Evolutionary conservation across 2,888 invertebrate species (phyloP), one percentile per base, ranked within the genome.

Genomic region (Rhynchonema sp.): DNA sequence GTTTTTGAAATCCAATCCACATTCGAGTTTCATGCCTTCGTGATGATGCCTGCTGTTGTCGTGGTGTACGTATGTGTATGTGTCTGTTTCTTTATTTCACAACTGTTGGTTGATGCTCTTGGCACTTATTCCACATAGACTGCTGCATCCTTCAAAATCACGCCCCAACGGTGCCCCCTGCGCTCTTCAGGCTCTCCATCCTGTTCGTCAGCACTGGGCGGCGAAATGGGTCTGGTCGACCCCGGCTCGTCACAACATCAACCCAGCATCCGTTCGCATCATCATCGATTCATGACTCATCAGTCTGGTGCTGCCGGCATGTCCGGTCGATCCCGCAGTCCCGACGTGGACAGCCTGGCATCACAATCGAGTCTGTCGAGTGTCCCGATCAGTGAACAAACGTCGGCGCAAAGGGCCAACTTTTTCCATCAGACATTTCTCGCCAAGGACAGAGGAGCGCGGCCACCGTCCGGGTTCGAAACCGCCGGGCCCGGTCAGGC

Each of bases 321-420:
- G n/a, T 20, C 20, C 13, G 9, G 20, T 6, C 49, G 49, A 3
- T 49, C 49, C 20, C 49, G 49, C 49, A 52, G 52, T 26, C 58
- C 58, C n/a, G 58, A 58, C 52, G 46, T 58, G 27, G 58, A 58
- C 58, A 49, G 27, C 28, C 58, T 58, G 27, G 49, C 58, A 23
- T 23, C 23, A 22, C 58, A 58, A 28, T 17, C 13, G 3, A 20
- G 20, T 13, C 20, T 49, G 49, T 49, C 49, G 20, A 20, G 20
- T n/a, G n/a, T 49, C 20, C 49, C 49, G n/a, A 23, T 49, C 20
- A 6, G n/a, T n/a, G 49, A 49, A n/a, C 49, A 49, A n/a, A 13
- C 49, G 23, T 23, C n/a, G 13, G 23, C 20, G 20, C 49, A 49
- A 17, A 13, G 49, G 3, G 20, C 49, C 49, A 49, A 17, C 20